These are phyloP conservation scores for Ammodramus savannarum DNA, from an alignment of 2,113 vertebrate species.

Conservation along the genomic window DNA sequence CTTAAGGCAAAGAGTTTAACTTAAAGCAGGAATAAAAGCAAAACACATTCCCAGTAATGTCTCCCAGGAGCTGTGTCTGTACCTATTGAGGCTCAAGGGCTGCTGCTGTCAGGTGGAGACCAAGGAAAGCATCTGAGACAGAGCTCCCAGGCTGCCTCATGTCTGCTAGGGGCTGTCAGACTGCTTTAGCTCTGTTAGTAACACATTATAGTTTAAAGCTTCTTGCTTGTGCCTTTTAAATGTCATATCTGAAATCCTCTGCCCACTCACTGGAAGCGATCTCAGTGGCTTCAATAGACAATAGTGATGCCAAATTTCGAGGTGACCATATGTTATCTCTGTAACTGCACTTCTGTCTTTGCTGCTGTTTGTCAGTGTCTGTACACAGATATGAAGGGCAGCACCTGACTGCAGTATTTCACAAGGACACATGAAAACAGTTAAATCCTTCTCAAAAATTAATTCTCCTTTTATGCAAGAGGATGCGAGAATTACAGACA, in stretches of 20 bases:
- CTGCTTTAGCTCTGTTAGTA: background rate
- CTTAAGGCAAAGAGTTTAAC: background rate
- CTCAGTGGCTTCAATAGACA: background rate
- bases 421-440: background rate
- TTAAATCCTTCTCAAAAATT: background rate
- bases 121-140: background rate
- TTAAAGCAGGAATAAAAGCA: background rate
- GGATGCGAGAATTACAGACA: background rate
- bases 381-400: background rate
- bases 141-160: background rate
- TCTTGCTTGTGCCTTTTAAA: slow-evolving; percentile 13
- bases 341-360: background rate
- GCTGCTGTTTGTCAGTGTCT: background rate
- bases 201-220: slow-evolving; percentile 1
- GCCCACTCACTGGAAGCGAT: background rate
- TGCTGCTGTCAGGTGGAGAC: background rate
- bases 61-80: background rate
- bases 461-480: background rate
- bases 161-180: slow-evolving; percentile 12
- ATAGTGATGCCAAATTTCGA: background rate
- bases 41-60: background rate
- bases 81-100: background rate
- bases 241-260: slow-evolving; percentile 17
- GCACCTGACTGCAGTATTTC: background rate
- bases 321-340: background rate